Conservation (phyloP, 2,113 vertebrate species). For the Carassius auratus region DNA sequence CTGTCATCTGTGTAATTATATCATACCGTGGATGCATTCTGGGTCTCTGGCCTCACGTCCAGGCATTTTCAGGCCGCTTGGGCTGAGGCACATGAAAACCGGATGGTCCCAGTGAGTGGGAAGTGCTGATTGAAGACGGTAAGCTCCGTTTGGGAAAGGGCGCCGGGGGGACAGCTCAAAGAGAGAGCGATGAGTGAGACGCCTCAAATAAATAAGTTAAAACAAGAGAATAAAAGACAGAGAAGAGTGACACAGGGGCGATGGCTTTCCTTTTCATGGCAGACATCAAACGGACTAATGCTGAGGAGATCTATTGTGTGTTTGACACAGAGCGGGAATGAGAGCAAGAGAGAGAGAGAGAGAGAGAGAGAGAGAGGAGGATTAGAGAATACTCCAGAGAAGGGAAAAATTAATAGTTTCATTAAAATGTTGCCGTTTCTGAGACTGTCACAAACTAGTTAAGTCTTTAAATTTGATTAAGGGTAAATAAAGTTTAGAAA, state of each 20-base stretch:
- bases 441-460: not conserved
- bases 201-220: slow-evolving; percentile 51
- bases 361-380: not conserved
- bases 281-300: slow-evolving; percentile 55
- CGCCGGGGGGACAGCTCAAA: slow-evolving; percentile 46
- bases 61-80: not conserved
- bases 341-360: not conserved
- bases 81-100: not conserved
- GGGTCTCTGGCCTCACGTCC: not conserved
- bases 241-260: slow-evolving; percentile 25
- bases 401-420: not conserved
- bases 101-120: slow-evolving; percentile 44
- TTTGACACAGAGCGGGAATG: slow-evolving; percentile 25
- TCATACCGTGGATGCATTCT: not conserved
- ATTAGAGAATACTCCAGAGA: not conserved
- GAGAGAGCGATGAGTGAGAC: slow-evolving; percentile 49
- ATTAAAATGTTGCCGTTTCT: not conserved
- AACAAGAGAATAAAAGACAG: slow-evolving; percentile 39
- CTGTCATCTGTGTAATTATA: not conserved
- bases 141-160: slow-evolving; percentile 46
- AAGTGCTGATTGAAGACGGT: slow-evolving; percentile 48
- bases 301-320: slow-evolving; percentile 53
- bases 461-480: not conserved
- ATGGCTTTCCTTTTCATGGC: slow-evolving; percentile 51
- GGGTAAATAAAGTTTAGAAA: not conserved